Base-by-base conservation (phyloP, 1,140 invertebrate genomes). In the Drosophila rufa region DNA sequence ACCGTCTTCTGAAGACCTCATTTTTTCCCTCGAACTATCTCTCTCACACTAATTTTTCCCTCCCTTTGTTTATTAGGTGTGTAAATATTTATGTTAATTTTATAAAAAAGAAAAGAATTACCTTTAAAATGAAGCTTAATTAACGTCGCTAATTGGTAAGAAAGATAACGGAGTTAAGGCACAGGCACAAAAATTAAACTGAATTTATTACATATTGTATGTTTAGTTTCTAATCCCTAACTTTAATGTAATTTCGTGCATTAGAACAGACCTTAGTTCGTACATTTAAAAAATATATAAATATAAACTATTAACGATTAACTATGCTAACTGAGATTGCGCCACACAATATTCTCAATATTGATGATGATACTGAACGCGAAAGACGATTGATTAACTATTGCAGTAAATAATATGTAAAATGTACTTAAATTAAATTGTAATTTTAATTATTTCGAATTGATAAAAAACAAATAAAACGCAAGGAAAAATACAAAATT, bases 381-480 rank as follows among this genome's bases (percentile, higher is more conserved):
- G 27, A 38, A 22, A 36, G 51, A 57, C 58, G 68, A 67, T 55
- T 62, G 64, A 87, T 71, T 73, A 89, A 71, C 65, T 84, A 80
- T 59, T 78, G 78, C 80, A 73, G 80, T 89, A 79, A 89, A 73
- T 80, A 75, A 87, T 77, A 80, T 87, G 83, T 87, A 87, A 86
- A 86, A 80, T 90, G 81, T 90, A 90, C 74, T 90, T 89, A 89
- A 87, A 90, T 85, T 85, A 82, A 90, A 90, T 90, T 90, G 81
- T 90, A 90, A 90, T 90, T 85, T 82, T 90, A 90, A 90, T 85
- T 90, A 90, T 90, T 90, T 90, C 79, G 46, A 89, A 90, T 90
- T 90, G 81, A 90, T 90, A 77, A 90, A 36, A 55, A 22, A 17
- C 70, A 76, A 85, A 90, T 90, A 90, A 90, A 89, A 79, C n/a